Percentiles rank a stretch among this genome's conserved stretches.
Conservation (phyloP, 2,797 vertebrate species). For the Darevskia mixta region DNA sequence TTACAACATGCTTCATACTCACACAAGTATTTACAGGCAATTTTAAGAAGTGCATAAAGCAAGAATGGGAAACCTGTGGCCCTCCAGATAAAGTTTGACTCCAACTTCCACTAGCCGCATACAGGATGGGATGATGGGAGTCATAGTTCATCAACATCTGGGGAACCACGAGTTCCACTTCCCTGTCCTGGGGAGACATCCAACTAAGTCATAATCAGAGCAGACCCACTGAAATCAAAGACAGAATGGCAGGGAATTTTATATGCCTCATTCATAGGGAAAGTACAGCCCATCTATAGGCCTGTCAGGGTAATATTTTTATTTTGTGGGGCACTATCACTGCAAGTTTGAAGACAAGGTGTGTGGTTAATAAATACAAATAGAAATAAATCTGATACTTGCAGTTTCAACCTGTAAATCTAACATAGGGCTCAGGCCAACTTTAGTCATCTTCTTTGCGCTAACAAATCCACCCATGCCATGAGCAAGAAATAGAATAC, state of each 20-base stretch:
- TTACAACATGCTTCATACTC: neutral
- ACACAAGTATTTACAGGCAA: neutral
- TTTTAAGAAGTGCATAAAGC: constrained; percentile 8
- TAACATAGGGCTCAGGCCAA: constrained; percentile 63
- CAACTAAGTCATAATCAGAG: no score
- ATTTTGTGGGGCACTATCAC: neutral
- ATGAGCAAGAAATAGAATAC: constrained; percentile 68
- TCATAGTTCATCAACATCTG: no score
- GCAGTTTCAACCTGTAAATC: constrained; percentile 39
- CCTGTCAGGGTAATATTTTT: neutral
- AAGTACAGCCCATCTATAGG: neutral
- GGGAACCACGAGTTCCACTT: no score
- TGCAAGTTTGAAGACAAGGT: constrained; percentile 51
- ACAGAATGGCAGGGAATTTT: neutral
- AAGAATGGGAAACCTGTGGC: no score
- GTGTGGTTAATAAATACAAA: constrained; percentile 64
- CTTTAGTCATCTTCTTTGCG: constrained; percentile 69
- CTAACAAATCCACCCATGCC: constrained; percentile 64
- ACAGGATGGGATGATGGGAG: no score
- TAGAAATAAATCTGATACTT: constrained; percentile 49
- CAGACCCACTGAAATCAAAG: no score
- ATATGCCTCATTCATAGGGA: neutral
- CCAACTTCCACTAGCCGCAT: no score
- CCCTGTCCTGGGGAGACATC: no score
- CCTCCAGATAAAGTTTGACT: no score